Base-by-base conservation (phyloP, 2,888 invertebrate species). In the Slavum lentiscoides region DNA sequence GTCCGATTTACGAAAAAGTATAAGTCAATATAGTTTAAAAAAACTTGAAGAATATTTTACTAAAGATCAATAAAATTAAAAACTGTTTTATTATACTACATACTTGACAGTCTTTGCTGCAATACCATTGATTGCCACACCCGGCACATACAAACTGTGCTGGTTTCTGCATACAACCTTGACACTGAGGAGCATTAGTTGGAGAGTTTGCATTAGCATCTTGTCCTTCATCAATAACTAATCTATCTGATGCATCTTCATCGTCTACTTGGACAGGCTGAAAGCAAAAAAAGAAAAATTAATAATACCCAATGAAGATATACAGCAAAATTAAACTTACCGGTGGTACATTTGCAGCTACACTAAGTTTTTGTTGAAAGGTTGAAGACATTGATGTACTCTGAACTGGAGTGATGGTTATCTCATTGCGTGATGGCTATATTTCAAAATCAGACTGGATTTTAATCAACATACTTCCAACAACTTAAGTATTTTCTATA, bases 61-160 rank as follows among this genome's bases (percentile, higher is more conserved):
- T 53, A 69, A 53, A 68, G 0, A 61, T 61, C 9, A 19, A 15
- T 30, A 53, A 68, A 5, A 49, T 49, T 4, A 30, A 30, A 13
- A 15, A 21, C 7, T 21, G 43, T 67, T 21, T 49, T 21, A 43
- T 66, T n/a, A 64, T 0, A 4, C 30, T 30, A 69, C 68, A 23
- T 87, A 96, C 96, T 92, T 96, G 96, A 87, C 96, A 97, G 84
- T 94, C 93, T 80, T 94, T 90, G 86, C 94, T 95, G 89, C 96
- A 97, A 87, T 97, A 96, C 95, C 96, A 96, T 88, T 95, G 95
- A 88, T 94, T 94, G 84, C 93, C 93, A 87, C 95, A 96, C 73
- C 94, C 94, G 67, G 94, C 94, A 86, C 95, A 96, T 66, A 94
- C 94, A 86, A 93, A 95, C 88, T 93, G 94, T 82, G 95, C 94